Evolutionary conservation across 2,113 vertebrate genomes (phyloP).

Genomic region (Ailurus styani): DNA sequence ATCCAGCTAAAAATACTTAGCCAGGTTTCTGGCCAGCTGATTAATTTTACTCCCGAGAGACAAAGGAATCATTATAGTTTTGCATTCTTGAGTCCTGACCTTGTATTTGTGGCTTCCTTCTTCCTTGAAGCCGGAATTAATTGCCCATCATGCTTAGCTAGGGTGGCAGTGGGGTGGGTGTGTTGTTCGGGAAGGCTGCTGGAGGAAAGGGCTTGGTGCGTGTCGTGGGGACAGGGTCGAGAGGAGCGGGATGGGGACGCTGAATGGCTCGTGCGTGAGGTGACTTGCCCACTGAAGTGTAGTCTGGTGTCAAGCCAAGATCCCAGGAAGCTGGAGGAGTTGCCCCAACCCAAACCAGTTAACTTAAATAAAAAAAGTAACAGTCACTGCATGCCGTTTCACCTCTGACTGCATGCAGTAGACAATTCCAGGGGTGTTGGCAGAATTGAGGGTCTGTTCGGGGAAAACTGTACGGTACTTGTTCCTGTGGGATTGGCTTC

Average conservation of each 20-base stretch:
- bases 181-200: background rate
- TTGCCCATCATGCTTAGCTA: background rate
- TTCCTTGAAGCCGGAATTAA: background rate
- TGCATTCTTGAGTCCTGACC: slow-evolving; percentile 47
- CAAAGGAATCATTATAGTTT: slow-evolving; percentile 43
- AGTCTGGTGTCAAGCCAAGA: background rate
- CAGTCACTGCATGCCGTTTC: background rate
- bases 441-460: background rate
- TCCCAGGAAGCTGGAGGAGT: background rate
- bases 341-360: background rate
- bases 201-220: background rate
- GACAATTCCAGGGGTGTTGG: background rate
- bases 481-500: background rate
- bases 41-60: slow-evolving; percentile 60
- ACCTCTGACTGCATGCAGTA: background rate
- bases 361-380: background rate
- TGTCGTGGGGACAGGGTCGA: background rate
- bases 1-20: slow-evolving; percentile 54
- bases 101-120: slow-evolving; percentile 33
- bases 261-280: background rate
- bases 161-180: background rate
- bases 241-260: fast-evolving
- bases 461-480: background rate
- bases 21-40: slow-evolving; percentile 39
- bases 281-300: background rate